Percentiles rank a stretch among this genome's conserved stretches.
Evolutionary conservation across 2,113 vertebrate species (phyloP).

Genomic region (Condylura cristata): DNA sequence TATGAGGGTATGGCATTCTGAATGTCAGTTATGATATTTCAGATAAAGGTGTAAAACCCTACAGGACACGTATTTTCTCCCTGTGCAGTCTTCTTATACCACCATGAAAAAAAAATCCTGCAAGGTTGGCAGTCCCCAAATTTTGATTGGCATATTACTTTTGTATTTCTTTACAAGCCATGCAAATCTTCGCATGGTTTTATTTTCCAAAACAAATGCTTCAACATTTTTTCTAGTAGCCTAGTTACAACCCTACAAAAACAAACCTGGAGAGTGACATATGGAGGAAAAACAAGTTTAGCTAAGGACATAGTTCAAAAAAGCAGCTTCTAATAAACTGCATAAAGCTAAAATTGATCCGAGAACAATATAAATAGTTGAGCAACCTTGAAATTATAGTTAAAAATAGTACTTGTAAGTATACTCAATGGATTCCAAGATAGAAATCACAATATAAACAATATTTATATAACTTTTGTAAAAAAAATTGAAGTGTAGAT

Average conservation of each 20-base stretch:
- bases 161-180: slow-evolving; percentile 74
- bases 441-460: slow-evolving; percentile 58
- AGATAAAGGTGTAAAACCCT: slow-evolving; percentile 63
- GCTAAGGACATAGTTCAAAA: slow-evolving; percentile 72
- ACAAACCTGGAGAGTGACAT: slow-evolving; percentile 73
- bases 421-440: slow-evolving; percentile 6
- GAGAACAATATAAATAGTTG: slow-evolving; percentile 59
- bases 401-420: slow-evolving; percentile 49
- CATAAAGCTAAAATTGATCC: slow-evolving; percentile 67
- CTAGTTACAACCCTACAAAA: slow-evolving; percentile 75
- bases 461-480: not conserved
- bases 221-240: slow-evolving; percentile 78
- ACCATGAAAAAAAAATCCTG: slow-evolving; percentile 49
- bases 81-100: slow-evolving; percentile 20
- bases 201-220: slow-evolving; percentile 81
- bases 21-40: slow-evolving; percentile 59
- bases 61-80: slow-evolving; percentile 39
- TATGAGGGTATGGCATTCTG: slow-evolving; percentile 53
- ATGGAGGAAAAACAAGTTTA: slow-evolving; percentile 76
- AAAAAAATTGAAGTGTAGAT: not conserved
- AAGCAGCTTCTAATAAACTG: slow-evolving; percentile 62
- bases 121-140: slow-evolving; percentile 52
- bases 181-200: slow-evolving; percentile 79
- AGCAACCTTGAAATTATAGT: slow-evolving; percentile 37
- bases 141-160: slow-evolving; percentile 64